Conservation (phyloP, 2,113 vertebrate species). For the Chamaetylas fuelleborni region DNA sequence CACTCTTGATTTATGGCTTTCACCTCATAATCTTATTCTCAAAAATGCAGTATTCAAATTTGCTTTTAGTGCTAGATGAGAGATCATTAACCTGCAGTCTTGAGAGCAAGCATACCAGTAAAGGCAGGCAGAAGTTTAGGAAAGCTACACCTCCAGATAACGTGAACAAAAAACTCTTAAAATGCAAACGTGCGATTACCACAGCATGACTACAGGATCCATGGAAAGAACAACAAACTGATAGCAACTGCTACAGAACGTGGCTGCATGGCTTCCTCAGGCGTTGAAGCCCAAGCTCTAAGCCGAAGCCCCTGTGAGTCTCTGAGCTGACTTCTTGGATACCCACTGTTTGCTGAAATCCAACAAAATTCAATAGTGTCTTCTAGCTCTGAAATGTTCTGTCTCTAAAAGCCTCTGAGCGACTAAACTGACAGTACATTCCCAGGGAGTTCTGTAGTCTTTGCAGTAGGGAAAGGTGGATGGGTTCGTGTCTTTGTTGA, state of each 20-base stretch:
- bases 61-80: neutral
- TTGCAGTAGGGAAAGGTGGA: neutral
- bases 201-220: neutral
- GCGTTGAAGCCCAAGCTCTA: no score
- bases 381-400: fast-evolving
- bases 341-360: fast-evolving
- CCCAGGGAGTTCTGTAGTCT: fast-evolving
- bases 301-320: fast-evolving
- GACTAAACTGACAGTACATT: fast-evolving
- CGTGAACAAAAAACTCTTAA: neutral
- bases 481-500: neutral
- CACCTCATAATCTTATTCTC: neutral
- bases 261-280: fast-evolving
- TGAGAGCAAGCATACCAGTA: neutral
- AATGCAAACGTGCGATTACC: neutral
- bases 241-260: fast-evolving
- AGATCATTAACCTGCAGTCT: conserved; percentile 13
- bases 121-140: neutral
- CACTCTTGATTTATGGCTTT: neutral
- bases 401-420: no score
- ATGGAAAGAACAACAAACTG: neutral
- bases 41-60: neutral
- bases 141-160: neutral
- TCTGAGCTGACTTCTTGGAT: neutral
- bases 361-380: fast-evolving